Base-by-base conservation (phyloP, 2,888 invertebrate species). In the Lordiphosa andalusiaca region DNA sequence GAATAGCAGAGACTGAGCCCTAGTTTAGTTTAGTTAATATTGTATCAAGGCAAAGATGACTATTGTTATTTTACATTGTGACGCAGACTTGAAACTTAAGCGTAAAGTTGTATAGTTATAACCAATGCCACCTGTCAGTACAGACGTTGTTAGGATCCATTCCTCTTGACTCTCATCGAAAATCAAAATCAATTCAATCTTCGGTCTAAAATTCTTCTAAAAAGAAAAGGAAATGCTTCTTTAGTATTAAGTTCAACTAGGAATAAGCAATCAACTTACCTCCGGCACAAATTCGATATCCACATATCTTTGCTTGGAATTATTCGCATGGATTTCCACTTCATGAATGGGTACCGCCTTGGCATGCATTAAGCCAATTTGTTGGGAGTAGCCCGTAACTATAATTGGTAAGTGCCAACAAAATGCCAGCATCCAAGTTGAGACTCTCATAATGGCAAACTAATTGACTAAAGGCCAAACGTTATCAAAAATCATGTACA, bases 321-420 rank as follows among this genome's bases (percentile, higher is more conserved):
- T 23, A 7, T 48, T 53, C 13, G 40, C 40, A 5, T 21, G 16
- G 3, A 78, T 9, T 9, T 75, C 59, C 1, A 19, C n/a, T 39
- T 74, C 74, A 44, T 61, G 61, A 9, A 75, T 61, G n/a, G 72
- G 60, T 23, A 82, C 72, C 1, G 83, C 53, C 25, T 19, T 33
- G 0, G 52, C n/a, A 23, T 74, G 54, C 67, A 73, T 46, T 2
- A 10, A 44, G 4, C 74, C 74, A 19, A 71, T 78, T 47, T 74
- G 74, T 12, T 19, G 40, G 7, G 75, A 75, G 30, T 56, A 62
- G 40, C 53, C 71, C 0, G 2, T 0, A 6, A 25, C 12, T 38
- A 44, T 46, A 25, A 9, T 9, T n/a, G 30, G 13, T 13, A 50
- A 6, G 10, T 58, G 23, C 6, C 13, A 10, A 13, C 19, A 47